Evolutionary conservation across 2,113 vertebrate genomes (phyloP).

Genomic region (Vulpes lagopus): DNA sequence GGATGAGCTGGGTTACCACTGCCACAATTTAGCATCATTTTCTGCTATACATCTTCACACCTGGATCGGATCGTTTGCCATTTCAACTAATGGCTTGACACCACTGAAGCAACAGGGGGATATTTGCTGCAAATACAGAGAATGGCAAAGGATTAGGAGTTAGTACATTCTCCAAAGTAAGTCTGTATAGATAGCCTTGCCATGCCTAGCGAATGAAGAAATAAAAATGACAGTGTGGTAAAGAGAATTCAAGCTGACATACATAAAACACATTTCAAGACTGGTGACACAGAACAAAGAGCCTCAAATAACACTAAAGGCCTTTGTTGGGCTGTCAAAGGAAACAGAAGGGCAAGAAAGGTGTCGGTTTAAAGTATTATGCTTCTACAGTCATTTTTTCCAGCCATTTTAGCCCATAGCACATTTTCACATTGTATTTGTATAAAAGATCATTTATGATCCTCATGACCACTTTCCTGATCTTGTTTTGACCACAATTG

Average conservation of each 20-base stretch:
- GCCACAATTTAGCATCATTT: slow-evolving; percentile 30
- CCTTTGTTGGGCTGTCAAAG: not conserved
- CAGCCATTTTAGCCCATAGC: not conserved
- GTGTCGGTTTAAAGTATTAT: not conserved
- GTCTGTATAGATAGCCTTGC: not conserved
- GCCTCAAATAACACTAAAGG: not conserved
- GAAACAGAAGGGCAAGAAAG: slow-evolving; percentile 4
- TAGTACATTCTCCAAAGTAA: not conserved
- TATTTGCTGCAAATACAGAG: slow-evolving; percentile 33
- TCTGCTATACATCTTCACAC: not conserved
- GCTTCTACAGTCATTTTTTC: not conserved
- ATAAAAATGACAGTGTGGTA: not conserved
- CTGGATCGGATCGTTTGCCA: not conserved
- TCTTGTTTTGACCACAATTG: not conserved
- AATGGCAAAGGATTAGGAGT: not conserved
- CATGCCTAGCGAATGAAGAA: not conserved
- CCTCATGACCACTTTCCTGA: not conserved
- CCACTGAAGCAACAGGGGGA: not conserved
- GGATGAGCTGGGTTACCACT: not conserved
- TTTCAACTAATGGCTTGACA: slow-evolving; percentile 24
- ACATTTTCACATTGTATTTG: not conserved
- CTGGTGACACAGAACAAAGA: not conserved
- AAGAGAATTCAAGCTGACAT: not conserved
- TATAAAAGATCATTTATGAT: not conserved
- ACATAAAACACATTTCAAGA: slow-evolving; percentile 27